These are phyloP conservation scores for Scalopus aquaticus DNA, from an alignment of 2,113 vertebrate species.

Conservation along the genomic window DNA sequence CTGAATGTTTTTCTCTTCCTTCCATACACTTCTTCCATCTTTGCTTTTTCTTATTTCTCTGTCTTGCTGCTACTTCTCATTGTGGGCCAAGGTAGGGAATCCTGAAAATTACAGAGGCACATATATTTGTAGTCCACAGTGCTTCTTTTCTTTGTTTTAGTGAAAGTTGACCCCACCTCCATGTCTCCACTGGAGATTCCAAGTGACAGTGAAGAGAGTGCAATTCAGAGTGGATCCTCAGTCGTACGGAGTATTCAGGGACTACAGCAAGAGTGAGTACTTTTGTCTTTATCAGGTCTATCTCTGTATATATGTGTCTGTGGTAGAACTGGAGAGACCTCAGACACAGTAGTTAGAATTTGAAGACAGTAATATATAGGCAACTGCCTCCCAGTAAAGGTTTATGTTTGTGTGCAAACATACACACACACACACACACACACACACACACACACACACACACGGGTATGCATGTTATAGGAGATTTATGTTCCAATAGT, in stretches of 20 bases:
- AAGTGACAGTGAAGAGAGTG: constrained; percentile 86
- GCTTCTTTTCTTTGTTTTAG: constrained; percentile 75
- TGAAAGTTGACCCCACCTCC: constrained; percentile 85
- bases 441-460: too few species aligned
- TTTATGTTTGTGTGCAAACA: neutral
- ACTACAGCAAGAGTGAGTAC: constrained; percentile 83
- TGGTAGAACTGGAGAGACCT: neutral
- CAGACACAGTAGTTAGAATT: neutral
- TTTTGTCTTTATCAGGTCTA: neutral
- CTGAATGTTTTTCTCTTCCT: constrained; percentile 11
- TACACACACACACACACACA: too few species aligned
- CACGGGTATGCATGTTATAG: neutral
- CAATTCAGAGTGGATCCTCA: constrained; percentile 78
- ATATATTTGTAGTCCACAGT: neutral
- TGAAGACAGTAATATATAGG: neutral
- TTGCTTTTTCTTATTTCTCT: neutral
- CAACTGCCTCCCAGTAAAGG: neutral
- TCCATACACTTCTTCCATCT: neutral
- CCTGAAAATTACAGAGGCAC: neutral
- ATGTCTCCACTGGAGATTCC: constrained; percentile 85
- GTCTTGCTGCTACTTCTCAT: neutral
- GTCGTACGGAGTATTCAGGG: constrained; percentile 82
- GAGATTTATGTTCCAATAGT: neutral
- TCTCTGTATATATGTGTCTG: neutral
- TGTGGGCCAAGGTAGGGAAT: neutral